phyloP scores from a whole-genome alignment of 2,113 vertebrate genomes.

The Pleuronectes platessa region DNA sequence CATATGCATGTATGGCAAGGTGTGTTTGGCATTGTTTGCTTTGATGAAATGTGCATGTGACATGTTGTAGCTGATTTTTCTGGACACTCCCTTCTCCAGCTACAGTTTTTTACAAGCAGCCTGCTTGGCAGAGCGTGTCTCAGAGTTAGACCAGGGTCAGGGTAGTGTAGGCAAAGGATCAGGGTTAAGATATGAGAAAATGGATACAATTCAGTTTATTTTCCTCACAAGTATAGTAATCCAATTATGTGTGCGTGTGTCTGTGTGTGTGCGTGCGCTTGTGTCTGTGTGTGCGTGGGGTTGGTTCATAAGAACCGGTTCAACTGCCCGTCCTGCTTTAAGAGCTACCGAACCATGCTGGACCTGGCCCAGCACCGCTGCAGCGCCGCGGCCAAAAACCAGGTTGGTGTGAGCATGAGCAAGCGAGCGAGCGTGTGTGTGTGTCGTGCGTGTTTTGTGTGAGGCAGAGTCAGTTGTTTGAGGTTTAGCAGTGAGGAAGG shows the following conservation, averaged over 20 bases:
- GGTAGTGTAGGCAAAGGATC: conserved; percentile 53
- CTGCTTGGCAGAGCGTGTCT: not conserved
- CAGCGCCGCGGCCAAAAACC: conserved; percentile 83
- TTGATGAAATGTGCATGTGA: conserved; percentile 32
- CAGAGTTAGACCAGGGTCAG: conserved; percentile 62
- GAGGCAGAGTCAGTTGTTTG: conserved; percentile 5
- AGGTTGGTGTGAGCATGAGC: conserved; percentile 79
- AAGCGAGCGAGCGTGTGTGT: conserved; percentile 39
- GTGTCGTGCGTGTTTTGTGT: conserved; percentile 20
- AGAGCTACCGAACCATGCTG: conserved; percentile 84
- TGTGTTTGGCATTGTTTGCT: not conserved
- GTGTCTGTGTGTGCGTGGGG: conserved; percentile 37
- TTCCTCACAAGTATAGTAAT: conserved; percentile 56
- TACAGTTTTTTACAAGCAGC: not conserved
- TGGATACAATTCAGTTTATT: too few species aligned
- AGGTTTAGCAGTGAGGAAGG: conserved; percentile 27
- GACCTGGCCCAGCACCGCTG: conserved; percentile 85
- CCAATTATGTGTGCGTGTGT: conserved; percentile 51
- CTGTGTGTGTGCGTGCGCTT: not conserved
- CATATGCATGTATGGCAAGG: not conserved
- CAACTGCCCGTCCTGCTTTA: conserved; percentile 86
- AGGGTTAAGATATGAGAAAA: not conserved
- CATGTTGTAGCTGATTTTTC: not conserved
- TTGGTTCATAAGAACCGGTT: conserved; percentile 84
- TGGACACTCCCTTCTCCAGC: conserved; percentile 28